phyloP scores from a whole-genome alignment of 2,113 vertebrate genomes.

The Lophotis ruficrista region DNA sequence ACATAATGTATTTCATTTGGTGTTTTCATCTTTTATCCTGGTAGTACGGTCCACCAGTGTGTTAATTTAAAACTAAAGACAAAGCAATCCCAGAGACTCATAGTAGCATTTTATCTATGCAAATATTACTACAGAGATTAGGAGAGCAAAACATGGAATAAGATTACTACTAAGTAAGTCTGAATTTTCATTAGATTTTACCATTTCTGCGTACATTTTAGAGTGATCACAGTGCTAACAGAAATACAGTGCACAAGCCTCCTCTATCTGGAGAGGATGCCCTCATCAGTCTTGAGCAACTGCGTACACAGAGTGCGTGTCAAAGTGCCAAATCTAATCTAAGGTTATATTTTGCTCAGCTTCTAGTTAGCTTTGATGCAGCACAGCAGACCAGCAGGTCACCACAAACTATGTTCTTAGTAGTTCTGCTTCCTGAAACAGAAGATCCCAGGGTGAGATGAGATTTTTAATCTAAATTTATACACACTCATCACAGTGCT shows the following conservation, averaged over 20 bases:
- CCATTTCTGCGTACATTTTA: not conserved
- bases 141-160: not conserved
- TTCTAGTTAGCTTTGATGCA: not conserved
- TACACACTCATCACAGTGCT: not conserved
- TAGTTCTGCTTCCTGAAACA: not conserved
- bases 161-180: not conserved
- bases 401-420: not conserved
- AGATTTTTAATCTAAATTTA: not conserved
- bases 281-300: not conserved
- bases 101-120: not conserved
- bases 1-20: not conserved
- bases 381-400: not conserved
- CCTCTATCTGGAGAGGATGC: not conserved
- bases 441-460: not conserved
- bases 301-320: not conserved
- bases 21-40: not conserved
- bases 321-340: not conserved
- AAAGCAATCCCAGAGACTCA: not conserved
- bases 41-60: not conserved
- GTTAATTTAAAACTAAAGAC: not conserved
- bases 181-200: not conserved
- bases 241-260: not conserved
- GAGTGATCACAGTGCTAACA: not conserved
- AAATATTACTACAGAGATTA: not conserved
- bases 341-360: not conserved